A percentile compares a stretch with the other conserved stretches of the same genome.
Evolutionary conservation across 2,888 invertebrate genomes (phyloP).

Genomic region (Anthrax anthrax): DNA sequence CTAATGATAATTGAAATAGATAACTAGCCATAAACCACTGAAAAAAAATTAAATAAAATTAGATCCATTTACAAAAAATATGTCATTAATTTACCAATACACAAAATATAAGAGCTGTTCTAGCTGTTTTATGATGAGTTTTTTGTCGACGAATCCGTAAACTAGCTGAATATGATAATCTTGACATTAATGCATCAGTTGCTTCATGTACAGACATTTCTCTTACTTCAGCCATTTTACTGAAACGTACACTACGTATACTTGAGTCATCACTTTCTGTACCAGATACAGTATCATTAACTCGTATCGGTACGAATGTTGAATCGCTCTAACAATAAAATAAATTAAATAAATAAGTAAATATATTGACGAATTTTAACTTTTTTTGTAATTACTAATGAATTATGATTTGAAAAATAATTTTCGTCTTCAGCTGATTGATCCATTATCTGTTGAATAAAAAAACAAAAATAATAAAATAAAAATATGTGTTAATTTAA

Average conservation of each 20-base stretch:
- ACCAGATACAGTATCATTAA: conserved; percentile 41
- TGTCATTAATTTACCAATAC: conserved; percentile 48
- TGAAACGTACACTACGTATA: conserved; percentile 75
- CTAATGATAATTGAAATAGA: conserved; percentile 76
- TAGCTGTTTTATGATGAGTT: conserved; percentile 51
- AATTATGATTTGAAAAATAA: conserved; percentile 49
- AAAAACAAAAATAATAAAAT: conserved; percentile 4
- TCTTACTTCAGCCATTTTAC: conserved; percentile 73
- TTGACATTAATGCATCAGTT: conserved; percentile 79
- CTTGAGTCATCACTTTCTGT: conserved; percentile 78
- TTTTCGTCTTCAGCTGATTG: conserved; percentile 66
- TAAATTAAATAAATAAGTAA: not conserved
- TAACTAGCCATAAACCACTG: conserved; percentile 95
- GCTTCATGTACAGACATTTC: conserved; percentile 85
- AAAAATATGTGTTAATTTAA: too few relatives aligned
- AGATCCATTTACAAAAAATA: not conserved
- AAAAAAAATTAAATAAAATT: conserved; percentile 24
- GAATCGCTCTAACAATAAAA: conserved; percentile 58
- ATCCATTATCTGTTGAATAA: conserved; percentile 49
- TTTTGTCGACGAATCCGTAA: conserved; percentile 56
- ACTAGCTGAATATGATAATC: conserved; percentile 89
- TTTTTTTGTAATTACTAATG: conserved; percentile 21
- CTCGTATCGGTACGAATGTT: conserved; percentile 78
- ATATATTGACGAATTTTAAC: not conserved
- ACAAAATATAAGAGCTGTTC: conserved; percentile 74